phyloP scores from a whole-genome alignment of 2,797 vertebrate genomes.

The Dallia pectoralis region DNA sequence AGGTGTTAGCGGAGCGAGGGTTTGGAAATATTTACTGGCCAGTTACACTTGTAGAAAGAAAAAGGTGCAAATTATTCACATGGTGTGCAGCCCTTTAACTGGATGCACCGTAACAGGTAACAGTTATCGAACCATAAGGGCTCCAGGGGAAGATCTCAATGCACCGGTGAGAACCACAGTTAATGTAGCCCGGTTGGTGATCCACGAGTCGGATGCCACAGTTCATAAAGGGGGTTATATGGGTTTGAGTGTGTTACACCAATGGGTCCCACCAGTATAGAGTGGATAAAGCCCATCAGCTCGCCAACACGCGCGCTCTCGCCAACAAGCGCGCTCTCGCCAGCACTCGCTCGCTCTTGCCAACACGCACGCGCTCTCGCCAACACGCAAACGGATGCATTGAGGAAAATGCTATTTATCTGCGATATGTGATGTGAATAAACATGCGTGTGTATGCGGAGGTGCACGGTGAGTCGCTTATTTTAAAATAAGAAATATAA shows the following conservation, averaged over 20 bases:
- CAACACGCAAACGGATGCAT: constrained; percentile 41
- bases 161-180: background rate
- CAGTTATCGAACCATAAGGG: no score
- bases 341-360: no score
- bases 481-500: background rate
- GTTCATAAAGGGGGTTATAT: background rate
- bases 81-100: background rate
- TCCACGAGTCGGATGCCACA: background rate
- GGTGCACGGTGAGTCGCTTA: constrained; percentile 11
- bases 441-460: background rate
- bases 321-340: no score
- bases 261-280: no score
- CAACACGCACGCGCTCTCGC: no score
- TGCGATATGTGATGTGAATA: background rate
- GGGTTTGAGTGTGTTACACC: no score
- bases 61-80: no score
- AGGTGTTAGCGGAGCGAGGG: no score
- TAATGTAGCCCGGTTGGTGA: background rate
- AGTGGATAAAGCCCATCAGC: no score
- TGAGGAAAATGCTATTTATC: constrained; percentile 6
- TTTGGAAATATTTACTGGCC: no score
- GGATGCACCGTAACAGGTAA: background rate
- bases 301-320: no score
- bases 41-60: no score
- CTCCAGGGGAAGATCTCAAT: background rate